Evolutionary conservation across 2,888 invertebrate genomes (phyloP).

Genomic region (Drosophila hamatofila): DNA sequence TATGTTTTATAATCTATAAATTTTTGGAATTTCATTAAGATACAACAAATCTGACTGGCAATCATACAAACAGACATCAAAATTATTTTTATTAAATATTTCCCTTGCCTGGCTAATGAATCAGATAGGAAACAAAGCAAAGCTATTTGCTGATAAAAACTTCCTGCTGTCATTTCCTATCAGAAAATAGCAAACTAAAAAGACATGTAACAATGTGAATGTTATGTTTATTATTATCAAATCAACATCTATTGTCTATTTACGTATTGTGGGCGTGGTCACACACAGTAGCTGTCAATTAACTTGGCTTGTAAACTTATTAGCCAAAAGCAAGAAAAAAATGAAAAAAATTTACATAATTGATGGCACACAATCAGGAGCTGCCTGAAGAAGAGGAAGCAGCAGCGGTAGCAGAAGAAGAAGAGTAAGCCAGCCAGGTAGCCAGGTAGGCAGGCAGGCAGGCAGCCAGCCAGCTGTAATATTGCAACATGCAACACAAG

Average conservation of each 20-base stretch:
- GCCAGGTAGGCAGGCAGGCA: neutral
- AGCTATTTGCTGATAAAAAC: conserved; percentile 16
- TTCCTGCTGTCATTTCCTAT: conserved; percentile 39
- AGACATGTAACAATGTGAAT: conserved; percentile 22
- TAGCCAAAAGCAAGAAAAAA: conserved; percentile 40
- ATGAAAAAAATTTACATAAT: conserved; percentile 77
- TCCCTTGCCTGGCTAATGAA: neutral
- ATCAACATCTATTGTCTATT: conserved; percentile 34
- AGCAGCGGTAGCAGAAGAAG: conserved; percentile 5
- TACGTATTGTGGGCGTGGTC: conserved; percentile 20
- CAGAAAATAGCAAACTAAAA: neutral
- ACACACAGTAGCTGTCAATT: conserved; percentile 71
- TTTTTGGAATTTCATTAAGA: neutral
- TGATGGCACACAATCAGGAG: conserved; percentile 68
- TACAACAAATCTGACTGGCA: neutral
- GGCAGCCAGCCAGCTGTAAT: conserved; percentile 10
- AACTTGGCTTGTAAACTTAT: conserved; percentile 69
- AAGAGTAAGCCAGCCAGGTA: conserved; percentile 2
- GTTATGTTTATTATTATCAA: conserved; percentile 26
- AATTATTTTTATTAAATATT: neutral
- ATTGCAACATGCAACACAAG: conserved; percentile 59
- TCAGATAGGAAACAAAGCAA: conserved; percentile 12
- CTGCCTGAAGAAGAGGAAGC: conserved; percentile 8
- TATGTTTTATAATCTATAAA: neutral
- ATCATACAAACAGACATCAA: neutral